phyloP scores from a whole-genome alignment of 35 echinoderm and acorn worm genomes.

The Apostichopus californicus region DNA sequence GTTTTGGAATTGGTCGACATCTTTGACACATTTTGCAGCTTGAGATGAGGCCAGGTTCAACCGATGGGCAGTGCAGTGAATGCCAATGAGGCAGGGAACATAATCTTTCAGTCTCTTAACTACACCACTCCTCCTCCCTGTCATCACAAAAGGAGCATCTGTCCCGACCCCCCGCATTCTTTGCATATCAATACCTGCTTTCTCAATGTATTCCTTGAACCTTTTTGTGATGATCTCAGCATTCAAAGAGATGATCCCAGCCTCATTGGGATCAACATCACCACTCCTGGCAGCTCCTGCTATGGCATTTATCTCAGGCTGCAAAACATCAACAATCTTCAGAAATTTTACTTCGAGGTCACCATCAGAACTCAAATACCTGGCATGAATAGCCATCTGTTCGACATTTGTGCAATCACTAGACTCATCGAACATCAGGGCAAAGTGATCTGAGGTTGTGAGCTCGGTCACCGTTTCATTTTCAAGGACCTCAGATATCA shows the following conservation, averaged over 20 bases:
- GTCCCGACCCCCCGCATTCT: conserved; percentile 47
- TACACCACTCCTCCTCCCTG: conserved; percentile 12
- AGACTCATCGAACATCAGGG: conserved; percentile 73
- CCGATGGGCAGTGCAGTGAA: conserved; percentile 43
- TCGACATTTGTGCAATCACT: conserved; percentile 42
- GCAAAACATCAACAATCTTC: conserved; percentile 1
- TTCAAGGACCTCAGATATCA: no score
- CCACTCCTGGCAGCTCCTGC: no score
- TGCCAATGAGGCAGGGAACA: neutral
- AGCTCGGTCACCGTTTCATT: neutral
- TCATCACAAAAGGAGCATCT: conserved; percentile 52
- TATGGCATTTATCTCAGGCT: no score
- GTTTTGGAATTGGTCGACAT: conserved; percentile 29
- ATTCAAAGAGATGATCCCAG: no score
- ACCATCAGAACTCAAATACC: conserved; percentile 47
- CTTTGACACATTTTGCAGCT: conserved; percentile 7
- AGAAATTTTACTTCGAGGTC: conserved; percentile 23
- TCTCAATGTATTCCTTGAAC: no score
- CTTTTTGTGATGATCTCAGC: no score
- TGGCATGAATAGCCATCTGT: conserved; percentile 52
- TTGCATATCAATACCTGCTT: neutral
- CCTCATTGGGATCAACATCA: no score
- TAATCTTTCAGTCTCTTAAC: conserved; percentile 17
- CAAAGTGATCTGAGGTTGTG: conserved; percentile 28
- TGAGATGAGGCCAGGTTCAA: conserved; percentile 38